phyloP scores from a whole-genome alignment of 2,888 invertebrate species.

The Agapostemon virescens region DNA sequence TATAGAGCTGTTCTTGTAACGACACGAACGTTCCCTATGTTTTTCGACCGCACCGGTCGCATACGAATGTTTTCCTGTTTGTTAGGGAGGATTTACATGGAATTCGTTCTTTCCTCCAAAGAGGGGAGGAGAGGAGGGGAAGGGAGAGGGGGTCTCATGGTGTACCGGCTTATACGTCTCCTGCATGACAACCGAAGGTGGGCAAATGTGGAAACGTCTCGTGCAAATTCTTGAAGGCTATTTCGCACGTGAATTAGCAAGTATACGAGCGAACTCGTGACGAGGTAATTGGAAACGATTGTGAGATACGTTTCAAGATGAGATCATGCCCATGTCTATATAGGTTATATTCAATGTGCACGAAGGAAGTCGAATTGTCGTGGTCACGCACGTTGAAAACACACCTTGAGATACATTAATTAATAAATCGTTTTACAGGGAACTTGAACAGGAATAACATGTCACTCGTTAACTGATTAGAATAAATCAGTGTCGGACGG shows the following conservation, averaged over 20 bases:
- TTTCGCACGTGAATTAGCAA: slow-evolving; percentile 39
- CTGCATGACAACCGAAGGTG: background rate
- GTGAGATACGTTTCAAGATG: slow-evolving; percentile 37
- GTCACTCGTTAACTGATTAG: background rate
- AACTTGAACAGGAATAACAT: background rate
- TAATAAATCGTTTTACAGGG: background rate
- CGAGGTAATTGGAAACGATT: slow-evolving; percentile 60
- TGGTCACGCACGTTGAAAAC: background rate
- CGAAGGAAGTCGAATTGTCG: slow-evolving; percentile 37
- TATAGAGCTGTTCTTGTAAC: background rate
- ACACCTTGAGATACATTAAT: slow-evolving; percentile 12
- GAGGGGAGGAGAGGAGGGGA: no score
- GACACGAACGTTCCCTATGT: background rate
- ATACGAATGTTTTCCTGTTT: background rate
- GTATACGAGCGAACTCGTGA: slow-evolving; percentile 34
- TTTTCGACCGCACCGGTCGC: background rate
- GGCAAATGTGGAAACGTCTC: background rate
- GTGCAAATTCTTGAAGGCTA: slow-evolving; percentile 5
- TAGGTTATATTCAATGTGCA: slow-evolving; percentile 27
- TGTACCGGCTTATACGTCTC: background rate
- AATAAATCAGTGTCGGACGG: background rate
- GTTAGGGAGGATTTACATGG: no score
- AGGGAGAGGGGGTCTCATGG: background rate
- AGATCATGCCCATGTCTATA: slow-evolving; percentile 35
- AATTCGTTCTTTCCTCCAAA: background rate